Evolutionary conservation across 2,888 invertebrate genomes (phyloP), one percentile per base, ranked within the genome.

Genomic region (Andrena hattorfiana): DNA sequence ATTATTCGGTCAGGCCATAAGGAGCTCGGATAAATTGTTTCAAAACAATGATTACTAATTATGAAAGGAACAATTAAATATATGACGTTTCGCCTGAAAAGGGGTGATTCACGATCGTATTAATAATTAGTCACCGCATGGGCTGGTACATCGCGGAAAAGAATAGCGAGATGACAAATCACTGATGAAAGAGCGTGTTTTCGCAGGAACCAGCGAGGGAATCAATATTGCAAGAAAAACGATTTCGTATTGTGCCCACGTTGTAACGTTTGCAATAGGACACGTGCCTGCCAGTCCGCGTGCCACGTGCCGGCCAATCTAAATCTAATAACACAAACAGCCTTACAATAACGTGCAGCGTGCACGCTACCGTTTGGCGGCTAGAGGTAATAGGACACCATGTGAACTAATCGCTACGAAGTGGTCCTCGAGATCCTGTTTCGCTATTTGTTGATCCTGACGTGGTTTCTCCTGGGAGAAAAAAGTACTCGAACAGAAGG

Each of bases 281-380:
- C 90, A 90, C 90, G 90, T 87, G 90, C 28, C 88, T 28, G 79
- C 73, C 86, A 66, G 67, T 67, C 77, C 59, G 63, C 86, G 30
- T 28, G 90, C 81, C 92, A 93, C 93, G 93, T 92, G 93, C 83
- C 90, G 83, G 84, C 89, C 93, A 93, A 93, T 93, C 93, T 90
- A 93, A 93, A 93, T 93, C 93, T 93, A 93, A 93, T 93, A 93
- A 93, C 90, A 89, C 93, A 93, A 93, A 93, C 93, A 93, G 91
- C 90, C 89, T 88, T 81, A 91, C 92, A 92, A 92, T 92, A 89
- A 89, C 88, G 84, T 85, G 83, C 84, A 84, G 84, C 89, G 77
- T 87, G 75, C 64, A 62, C 66, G 84, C 70, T 63, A 83, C 84
- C 89, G 90, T 84, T 90, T 81, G 88, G 80, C 77, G 86, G 87